Conservation (phyloP, 1,140 invertebrate genomes). For the Drosophila ficusphila region DNA sequence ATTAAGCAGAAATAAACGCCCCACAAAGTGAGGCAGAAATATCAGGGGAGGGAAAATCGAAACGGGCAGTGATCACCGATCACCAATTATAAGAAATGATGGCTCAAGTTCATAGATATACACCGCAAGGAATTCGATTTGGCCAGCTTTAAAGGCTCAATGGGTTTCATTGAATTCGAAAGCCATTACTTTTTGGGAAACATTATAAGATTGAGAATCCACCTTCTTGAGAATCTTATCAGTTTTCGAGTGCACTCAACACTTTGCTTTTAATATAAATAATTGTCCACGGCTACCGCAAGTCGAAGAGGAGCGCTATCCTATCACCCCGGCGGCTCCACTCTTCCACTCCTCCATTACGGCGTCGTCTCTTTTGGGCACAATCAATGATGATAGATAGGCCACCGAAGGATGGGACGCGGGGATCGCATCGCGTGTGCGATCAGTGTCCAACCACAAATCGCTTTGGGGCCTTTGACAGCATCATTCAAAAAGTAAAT, state of each 20-base stretch:
- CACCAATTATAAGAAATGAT: background rate
- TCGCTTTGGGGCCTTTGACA: slow-evolving; percentile 78
- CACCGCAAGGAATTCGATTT: too few species aligned
- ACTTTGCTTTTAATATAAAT: slow-evolving; percentile 68
- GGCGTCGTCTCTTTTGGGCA: slow-evolving; percentile 67
- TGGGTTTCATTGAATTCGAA: too few species aligned
- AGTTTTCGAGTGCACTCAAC: slow-evolving; percentile 1
- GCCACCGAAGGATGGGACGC: slow-evolving; percentile 8
- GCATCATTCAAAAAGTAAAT: slow-evolving; percentile 77
- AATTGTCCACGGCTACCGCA: slow-evolving; percentile 63
- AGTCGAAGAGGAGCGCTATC: slow-evolving; percentile 14
- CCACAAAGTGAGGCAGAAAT: slow-evolving; percentile 24
- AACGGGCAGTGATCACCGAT: background rate
- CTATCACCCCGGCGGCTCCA: background rate
- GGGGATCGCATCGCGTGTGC: slow-evolving; percentile 46
- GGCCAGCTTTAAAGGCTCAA: too few species aligned
- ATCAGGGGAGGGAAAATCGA: background rate
- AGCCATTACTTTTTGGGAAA: background rate
- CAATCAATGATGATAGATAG: slow-evolving; percentile 77
- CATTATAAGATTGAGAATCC: background rate
- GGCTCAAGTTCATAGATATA: background rate
- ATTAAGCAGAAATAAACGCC: slow-evolving; percentile 79
- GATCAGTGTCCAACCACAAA: slow-evolving; percentile 77
- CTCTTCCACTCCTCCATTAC: slow-evolving; percentile 7
- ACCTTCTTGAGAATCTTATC: too few species aligned